Percentiles rank a stretch among this genome's conserved stretches.
These are phyloP conservation scores for Alviniconcha marisindica DNA, from an alignment of 1,140 invertebrate genomes.

Conservation along the genomic window DNA sequence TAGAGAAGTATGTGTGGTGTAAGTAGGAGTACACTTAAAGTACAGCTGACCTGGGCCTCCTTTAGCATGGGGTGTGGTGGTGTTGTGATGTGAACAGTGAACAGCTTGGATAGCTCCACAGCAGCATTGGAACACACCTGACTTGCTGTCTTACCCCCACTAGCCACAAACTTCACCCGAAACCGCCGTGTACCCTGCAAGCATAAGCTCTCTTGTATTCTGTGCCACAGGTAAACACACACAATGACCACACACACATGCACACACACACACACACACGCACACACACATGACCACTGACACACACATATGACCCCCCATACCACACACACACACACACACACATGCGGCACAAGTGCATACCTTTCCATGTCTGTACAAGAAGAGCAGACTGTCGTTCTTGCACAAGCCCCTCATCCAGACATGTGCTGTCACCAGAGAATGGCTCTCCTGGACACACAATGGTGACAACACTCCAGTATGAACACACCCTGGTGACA, in stretches of 20 bases:
- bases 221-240: too few relatives aligned
- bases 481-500: too few relatives aligned
- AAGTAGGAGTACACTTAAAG: too few relatives aligned
- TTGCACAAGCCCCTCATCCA: conserved; percentile 55
- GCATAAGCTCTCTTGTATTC: not conserved
- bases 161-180: not conserved
- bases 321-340: not conserved
- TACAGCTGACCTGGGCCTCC: too few relatives aligned
- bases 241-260: too few relatives aligned
- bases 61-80: not conserved
- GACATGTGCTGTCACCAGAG: conserved; percentile 21
- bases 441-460: conserved; percentile 58
- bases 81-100: not conserved
- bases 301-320: too few relatives aligned
- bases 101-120: not conserved
- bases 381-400: conserved; percentile 59
- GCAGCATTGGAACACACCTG: not conserved
- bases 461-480: too few relatives aligned
- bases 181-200: conserved; percentile 1
- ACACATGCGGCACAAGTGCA: not conserved
- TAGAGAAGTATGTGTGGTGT: too few relatives aligned
- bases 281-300: not conserved
- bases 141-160: not conserved
- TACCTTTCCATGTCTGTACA: conserved; percentile 43
- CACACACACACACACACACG: not conserved